Conservation (phyloP, 2,113 vertebrate genomes). For the Muntiacus muntjak region DNA sequence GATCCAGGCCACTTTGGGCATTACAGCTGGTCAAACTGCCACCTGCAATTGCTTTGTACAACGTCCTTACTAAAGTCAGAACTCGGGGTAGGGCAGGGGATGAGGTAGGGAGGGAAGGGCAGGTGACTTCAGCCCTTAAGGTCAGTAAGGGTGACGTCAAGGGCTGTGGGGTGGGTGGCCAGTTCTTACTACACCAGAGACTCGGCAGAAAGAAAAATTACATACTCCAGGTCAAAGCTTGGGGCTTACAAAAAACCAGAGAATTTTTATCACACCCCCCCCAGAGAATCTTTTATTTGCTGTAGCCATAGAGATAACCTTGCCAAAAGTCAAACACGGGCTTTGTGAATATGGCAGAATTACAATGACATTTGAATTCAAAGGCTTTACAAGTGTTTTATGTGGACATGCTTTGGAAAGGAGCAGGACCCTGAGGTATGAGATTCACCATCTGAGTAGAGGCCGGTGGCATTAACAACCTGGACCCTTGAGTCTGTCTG, state of each 20-base stretch:
- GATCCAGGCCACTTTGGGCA: background rate
- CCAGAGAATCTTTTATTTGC: background rate
- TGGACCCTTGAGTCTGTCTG: background rate
- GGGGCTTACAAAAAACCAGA: background rate
- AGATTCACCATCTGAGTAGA: background rate
- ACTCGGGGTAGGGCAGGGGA: background rate
- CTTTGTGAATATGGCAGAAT: background rate
- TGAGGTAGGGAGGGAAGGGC: background rate
- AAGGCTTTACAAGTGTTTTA: background rate
- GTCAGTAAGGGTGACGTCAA: background rate
- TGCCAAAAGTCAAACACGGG: background rate
- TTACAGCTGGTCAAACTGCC: background rate
- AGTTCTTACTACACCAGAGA: background rate
- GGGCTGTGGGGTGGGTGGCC: background rate
- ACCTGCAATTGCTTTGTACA: background rate
- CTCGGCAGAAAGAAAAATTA: background rate
- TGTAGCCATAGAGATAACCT: background rate
- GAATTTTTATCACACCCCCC: background rate
- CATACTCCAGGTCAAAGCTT: background rate
- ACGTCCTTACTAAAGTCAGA: background rate
- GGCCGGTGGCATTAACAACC: background rate
- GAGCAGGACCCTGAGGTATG: background rate
- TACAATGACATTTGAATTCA: background rate
- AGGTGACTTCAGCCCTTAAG: background rate
- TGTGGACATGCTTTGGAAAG: background rate